A percentile compares a stretch with the other conserved stretches of the same genome.
These are phyloP conservation scores for Paradoxurus hermaphroditus DNA, from an alignment of 2,113 vertebrate species.

Conservation along the genomic window DNA sequence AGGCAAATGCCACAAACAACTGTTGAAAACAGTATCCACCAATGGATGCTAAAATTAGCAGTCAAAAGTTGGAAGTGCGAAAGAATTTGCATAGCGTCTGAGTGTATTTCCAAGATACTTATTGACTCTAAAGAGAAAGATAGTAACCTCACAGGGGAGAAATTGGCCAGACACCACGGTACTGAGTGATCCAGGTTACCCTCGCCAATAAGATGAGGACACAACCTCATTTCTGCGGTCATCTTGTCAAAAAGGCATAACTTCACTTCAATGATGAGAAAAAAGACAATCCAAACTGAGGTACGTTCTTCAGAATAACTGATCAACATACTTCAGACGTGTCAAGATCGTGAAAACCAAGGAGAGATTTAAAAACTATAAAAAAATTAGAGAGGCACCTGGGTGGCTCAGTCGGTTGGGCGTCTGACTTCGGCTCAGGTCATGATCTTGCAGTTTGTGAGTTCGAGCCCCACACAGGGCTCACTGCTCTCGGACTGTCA, in stretches of 20 bases:
- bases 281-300: background rate
- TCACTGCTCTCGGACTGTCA: too few relatives aligned
- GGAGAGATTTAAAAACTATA: background rate
- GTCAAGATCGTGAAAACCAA: background rate
- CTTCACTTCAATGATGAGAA: conserved; percentile 9
- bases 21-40: background rate
- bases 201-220: background rate
- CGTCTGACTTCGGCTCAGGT: too few relatives aligned
- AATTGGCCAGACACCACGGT: background rate
- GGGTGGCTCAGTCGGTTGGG: too few relatives aligned
- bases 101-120: background rate
- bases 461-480: too few relatives aligned
- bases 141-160: background rate
- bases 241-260: conserved; percentile 5
- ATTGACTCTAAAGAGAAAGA: conserved; percentile 31
- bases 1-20: conserved; percentile 18
- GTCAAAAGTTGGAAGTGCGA: background rate
- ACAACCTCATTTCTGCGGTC: background rate
- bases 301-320: conserved; percentile 6
- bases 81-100: conserved; percentile 20
- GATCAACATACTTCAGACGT: background rate
- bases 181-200: background rate
- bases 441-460: too few relatives aligned
- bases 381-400: background rate
- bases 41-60: conserved; percentile 40